phyloP scores from a whole-genome alignment of 2,888 invertebrate genomes.

The Synanthedon andrenaeformis region DNA sequence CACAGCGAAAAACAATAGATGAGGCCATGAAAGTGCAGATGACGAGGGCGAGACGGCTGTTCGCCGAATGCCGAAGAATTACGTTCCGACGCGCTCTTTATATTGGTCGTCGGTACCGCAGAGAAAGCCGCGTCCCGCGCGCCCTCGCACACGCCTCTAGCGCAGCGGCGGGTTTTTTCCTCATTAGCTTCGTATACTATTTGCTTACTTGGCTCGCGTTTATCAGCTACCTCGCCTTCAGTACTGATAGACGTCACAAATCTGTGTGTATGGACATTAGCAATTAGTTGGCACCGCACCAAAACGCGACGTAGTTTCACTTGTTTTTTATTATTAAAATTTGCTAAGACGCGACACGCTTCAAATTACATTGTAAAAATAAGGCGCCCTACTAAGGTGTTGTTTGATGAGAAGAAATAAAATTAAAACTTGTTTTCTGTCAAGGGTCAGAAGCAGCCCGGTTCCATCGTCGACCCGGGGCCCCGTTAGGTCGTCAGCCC shows the following conservation, averaged over 20 bases:
- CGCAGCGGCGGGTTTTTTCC: constrained; percentile 66
- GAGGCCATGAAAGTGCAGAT: constrained; percentile 40
- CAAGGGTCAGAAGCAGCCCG: too few species aligned
- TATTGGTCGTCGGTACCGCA: constrained; percentile 53
- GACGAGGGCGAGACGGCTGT: constrained; percentile 67
- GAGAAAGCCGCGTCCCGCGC: constrained; percentile 67
- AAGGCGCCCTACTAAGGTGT: too few species aligned
- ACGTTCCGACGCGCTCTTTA: constrained; percentile 64
- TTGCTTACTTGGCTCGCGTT: constrained; percentile 39
- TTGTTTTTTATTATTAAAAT: background rate
- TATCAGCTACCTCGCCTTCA: constrained; percentile 45
- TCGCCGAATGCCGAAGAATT: constrained; percentile 67
- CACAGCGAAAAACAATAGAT: constrained; percentile 36
- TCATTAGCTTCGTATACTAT: constrained; percentile 58
- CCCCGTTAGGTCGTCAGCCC: too few species aligned
- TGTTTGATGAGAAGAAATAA: too few species aligned
- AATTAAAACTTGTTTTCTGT: too few species aligned
- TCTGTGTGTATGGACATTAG: constrained; percentile 7
- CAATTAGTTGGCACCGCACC: constrained; percentile 6
- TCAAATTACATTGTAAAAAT: background rate
- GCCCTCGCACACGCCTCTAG: constrained; percentile 38
- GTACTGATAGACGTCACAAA: constrained; percentile 28
- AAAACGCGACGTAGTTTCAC: constrained; percentile 2
- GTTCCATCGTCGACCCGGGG: too few species aligned
- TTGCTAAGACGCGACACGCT: background rate